These are phyloP conservation scores for Stegana nigrithorax DNA, from an alignment of 2,888 invertebrate species.

Conservation along the genomic window DNA sequence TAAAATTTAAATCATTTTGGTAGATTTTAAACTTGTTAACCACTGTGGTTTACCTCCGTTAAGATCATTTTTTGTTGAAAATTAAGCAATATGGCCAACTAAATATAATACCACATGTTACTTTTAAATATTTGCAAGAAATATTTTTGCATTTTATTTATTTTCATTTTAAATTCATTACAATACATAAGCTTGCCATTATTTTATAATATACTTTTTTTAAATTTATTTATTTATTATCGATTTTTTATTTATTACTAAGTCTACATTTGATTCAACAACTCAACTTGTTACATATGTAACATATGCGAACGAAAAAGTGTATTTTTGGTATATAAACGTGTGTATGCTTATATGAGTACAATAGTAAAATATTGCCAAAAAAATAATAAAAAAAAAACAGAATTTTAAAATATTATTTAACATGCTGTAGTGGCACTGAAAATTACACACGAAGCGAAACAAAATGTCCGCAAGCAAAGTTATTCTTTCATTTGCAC, in stretches of 20 bases:
- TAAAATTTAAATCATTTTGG: too few relatives aligned
- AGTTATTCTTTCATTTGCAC: slow-evolving; percentile 66
- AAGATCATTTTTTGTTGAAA: too few relatives aligned
- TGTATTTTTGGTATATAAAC: too few relatives aligned
- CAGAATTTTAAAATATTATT: too few relatives aligned
- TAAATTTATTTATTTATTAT: neutral
- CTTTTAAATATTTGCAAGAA: neutral
- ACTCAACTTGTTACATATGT: slow-evolving; percentile 1
- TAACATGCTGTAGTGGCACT: too few relatives aligned
- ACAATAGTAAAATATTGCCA: too few relatives aligned
- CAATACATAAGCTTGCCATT: neutral
- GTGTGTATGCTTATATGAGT: too few relatives aligned
- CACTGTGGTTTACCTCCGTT: too few relatives aligned
- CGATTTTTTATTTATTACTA: neutral
- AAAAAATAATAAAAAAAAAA: neutral
- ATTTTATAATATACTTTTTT: neutral
- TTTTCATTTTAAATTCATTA: neutral
- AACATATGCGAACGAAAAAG: neutral
- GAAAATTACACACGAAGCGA: neutral
- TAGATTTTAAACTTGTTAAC: too few relatives aligned
- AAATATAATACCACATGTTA: too few relatives aligned
- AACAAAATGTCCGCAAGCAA: slow-evolving; percentile 57
- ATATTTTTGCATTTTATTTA: slow-evolving; percentile 2
- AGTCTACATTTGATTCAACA: slow-evolving; percentile 4
- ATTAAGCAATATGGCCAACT: too few relatives aligned